Percentiles rank a stretch among this genome's conserved stretches.
These are phyloP conservation scores for Pegoplata infirma DNA, from an alignment of 2,888 invertebrate genomes.

Conservation along the genomic window DNA sequence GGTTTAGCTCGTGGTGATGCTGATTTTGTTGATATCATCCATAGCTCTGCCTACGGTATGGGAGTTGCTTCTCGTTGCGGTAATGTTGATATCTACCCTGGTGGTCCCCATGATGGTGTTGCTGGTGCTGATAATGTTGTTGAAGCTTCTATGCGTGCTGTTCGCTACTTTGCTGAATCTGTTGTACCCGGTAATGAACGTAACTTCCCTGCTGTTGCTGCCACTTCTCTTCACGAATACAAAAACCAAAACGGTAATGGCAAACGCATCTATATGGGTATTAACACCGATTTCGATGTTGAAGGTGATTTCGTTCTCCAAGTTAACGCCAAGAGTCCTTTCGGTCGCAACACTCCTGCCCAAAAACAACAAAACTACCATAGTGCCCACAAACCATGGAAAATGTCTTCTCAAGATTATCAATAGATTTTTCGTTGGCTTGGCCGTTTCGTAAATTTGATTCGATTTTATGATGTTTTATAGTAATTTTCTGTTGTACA, in stretches of 20 bases:
- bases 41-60: slow-evolving; percentile 72
- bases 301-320: slow-evolving; percentile 74
- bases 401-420: slow-evolving; percentile 12
- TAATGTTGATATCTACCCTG: slow-evolving; percentile 76
- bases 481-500: slow-evolving; percentile 7
- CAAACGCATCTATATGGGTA: slow-evolving; percentile 74
- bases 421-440: slow-evolving; percentile 29
- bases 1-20: slow-evolving; percentile 75
- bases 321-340: slow-evolving; percentile 74
- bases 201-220: slow-evolving; percentile 74
- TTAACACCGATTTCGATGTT: slow-evolving; percentile 68
- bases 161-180: slow-evolving; percentile 75
- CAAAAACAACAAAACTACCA: slow-evolving; percentile 69
- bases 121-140: slow-evolving; percentile 73
- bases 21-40: slow-evolving; percentile 75
- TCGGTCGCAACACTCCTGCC: slow-evolving; percentile 71
- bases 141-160: slow-evolving; percentile 72
- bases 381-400: slow-evolving; percentile 64
- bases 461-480: not conserved
- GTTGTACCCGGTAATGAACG: too few species aligned
- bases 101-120: slow-evolving; percentile 70
- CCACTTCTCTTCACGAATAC: slow-evolving; percentile 73
- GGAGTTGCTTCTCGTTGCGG: slow-evolving; percentile 70
- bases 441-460: not conserved
- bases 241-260: slow-evolving; percentile 72